Base-by-base conservation (phyloP, 2,888 invertebrate genomes). In the Napeogenes inachia region DNA sequence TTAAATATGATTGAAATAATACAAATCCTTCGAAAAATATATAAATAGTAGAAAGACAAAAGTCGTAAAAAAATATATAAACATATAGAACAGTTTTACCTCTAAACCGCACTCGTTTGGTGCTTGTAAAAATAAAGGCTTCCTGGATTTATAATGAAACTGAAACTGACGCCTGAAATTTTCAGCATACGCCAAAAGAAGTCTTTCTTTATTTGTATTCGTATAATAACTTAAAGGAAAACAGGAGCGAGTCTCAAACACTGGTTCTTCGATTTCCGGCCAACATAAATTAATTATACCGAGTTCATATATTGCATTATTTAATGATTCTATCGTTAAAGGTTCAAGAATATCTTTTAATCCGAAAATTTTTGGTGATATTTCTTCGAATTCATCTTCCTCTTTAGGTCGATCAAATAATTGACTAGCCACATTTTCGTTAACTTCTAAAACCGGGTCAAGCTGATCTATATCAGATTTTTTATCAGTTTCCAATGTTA, bases 41-140 rank as follows among this genome's bases (percentile, higher is more conserved):
- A 21, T 21, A 21, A 21, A 21, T 21, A 21, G 1, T 21, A 21
- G 21, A 21, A 21, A 21, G 38, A 38, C 2, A 4, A 1, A 38
- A 38, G 38, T 38, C 38, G 2, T 42, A 42, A 10, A 2, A 42
- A 10, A 10, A 42, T 10, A 46, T 47, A 45, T 21, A 45, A 56
- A 30, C 21, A 30, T 30, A 30, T 8, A 5, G 30, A 50, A 50
- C 6, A 54, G 38, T 61, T 54, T 56, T 47, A 95, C 96, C 93
- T 95, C 94, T 64, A 95, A 88, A 56, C 93, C 93, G 75, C 94
- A 95, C 83, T 96, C 96, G 77, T 96, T 96, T 58, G 93, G 93
- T 54, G 93, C 91, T 58, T 94, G 95, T 60, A 96, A 78, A 53
- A 96, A 87, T 60, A 95, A 75, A 0, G 95, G 94, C 67, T 93